Evolutionary conservation across 2,888 invertebrate species (phyloP).

Genomic region (Trichacis sp.): DNA sequence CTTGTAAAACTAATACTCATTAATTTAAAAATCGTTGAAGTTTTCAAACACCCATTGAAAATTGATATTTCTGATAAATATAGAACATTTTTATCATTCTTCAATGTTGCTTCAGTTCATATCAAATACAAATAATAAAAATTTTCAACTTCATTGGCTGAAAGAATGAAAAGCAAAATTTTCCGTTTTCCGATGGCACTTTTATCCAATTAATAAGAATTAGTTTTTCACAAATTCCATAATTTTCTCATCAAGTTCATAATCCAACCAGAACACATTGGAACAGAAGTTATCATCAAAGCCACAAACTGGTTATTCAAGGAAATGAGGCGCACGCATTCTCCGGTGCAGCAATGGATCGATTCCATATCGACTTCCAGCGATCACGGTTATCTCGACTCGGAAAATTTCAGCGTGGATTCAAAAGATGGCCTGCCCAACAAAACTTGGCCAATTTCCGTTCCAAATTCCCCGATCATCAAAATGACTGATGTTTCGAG

Average conservation of each 20-base stretch:
- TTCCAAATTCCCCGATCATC: constrained; percentile 57
- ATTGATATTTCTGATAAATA: too few species aligned
- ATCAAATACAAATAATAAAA: too few species aligned
- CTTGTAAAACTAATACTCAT: too few species aligned
- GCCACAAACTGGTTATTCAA: constrained; percentile 64
- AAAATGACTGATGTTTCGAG: constrained; percentile 51
- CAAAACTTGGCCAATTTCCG: constrained; percentile 58
- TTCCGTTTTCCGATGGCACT: too few species aligned
- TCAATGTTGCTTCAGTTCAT: too few species aligned
- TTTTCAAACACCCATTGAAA: too few species aligned
- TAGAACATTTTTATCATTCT: too few species aligned
- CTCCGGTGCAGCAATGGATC: constrained; percentile 79
- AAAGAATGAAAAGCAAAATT: too few species aligned
- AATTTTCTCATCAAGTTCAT: neutral
- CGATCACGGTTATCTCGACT: constrained; percentile 11
- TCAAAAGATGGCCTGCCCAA: constrained; percentile 43
- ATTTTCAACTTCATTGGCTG: too few species aligned
- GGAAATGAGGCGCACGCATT: constrained; percentile 76
- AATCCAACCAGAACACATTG: constrained; percentile 56
- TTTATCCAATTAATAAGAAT: too few species aligned
- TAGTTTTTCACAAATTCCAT: too few species aligned
- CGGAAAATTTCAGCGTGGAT: constrained; percentile 11
- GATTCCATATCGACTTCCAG: constrained; percentile 31
- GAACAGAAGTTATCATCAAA: constrained; percentile 60
- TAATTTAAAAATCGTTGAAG: too few species aligned